Conservation (phyloP, 2,888 invertebrate species). For the Mesorhabditis belari region DNA sequence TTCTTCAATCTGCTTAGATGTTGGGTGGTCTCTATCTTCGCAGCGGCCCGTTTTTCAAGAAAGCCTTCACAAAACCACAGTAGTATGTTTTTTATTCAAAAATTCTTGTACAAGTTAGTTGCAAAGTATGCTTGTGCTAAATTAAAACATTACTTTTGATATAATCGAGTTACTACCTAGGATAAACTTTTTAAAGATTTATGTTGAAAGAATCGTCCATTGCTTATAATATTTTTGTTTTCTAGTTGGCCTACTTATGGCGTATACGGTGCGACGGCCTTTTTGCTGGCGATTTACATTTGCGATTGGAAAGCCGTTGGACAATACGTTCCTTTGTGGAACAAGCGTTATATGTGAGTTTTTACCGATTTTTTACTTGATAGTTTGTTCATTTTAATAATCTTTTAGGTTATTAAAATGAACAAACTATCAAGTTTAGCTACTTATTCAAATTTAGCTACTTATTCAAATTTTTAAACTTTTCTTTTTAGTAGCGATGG, state of each 20-base stretch:
- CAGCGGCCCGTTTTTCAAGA: conserved; percentile 36
- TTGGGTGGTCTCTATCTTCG: conserved; percentile 39
- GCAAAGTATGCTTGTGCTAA: neutral
- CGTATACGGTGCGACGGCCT: conserved; percentile 38
- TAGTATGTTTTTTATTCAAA: conserved; percentile 20
- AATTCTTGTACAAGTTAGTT: conserved; percentile 1
- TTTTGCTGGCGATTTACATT: conserved; percentile 45
- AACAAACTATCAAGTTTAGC: neutral
- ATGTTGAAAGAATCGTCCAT: neutral
- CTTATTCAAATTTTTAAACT: neutral
- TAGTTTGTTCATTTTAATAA: too few species aligned
- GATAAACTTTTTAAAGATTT: conserved; percentile 1
- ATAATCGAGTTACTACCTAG: neutral
- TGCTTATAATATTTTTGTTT: neutral
- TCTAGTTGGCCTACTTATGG: conserved; percentile 35
- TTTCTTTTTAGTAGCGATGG: neutral
- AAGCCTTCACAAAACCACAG: conserved; percentile 38
- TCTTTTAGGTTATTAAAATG: too few species aligned
- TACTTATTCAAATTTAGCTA: neutral
- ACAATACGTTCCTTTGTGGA: conserved; percentile 48
- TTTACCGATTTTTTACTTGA: conserved; percentile 3
- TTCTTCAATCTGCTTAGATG: neutral
- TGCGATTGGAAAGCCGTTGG: conserved; percentile 49
- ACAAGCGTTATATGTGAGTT: conserved; percentile 22
- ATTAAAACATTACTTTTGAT: conserved; percentile 3